Evolutionary conservation across 2,888 invertebrate genomes (phyloP), one percentile per base, ranked within the genome.

Genomic region (Tuta absoluta): DNA sequence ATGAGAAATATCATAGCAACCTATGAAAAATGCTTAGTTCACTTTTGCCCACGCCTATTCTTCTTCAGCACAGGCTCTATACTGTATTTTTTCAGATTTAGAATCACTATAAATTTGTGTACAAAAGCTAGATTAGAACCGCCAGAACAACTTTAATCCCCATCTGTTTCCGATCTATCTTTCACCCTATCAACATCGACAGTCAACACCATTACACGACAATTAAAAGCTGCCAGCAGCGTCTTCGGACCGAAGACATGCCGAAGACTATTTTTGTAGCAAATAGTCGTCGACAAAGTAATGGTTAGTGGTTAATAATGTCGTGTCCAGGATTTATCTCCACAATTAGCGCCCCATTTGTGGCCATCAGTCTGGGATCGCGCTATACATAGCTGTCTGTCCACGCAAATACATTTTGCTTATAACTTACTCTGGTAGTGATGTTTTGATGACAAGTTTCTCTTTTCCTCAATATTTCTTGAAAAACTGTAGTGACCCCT

Each of bases 311-410:
- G 63, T 60, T 63, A 68, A 65, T 65, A 48, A 23, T 53, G 51
- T 23, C 21, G 23, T 21, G 21, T 57, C 48, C 28, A 57, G 49
- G 67, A 72, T 70, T 70, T 68, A 70, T 66, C 63, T 49, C 59
- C 49, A 63, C 65, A 69, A 69, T 68, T 69, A 69, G 64, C 59
- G 63, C 64, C 63, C 65, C 67, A 71, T 70, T 70, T 68, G 66
- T 57, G 62, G 60, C 58, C 61, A 67, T 65, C 65, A 66, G 70
- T 66, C 68, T 17, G 60, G 64, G 65, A 65, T 62, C 66, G 63
- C 48, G 63, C 63, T 65, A 23, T 62, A 62, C 57, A 57, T 65
- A 60, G 38, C 21, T 23, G 17, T 21, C 51, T 37, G 28, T 38
- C 62, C 21, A 2, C 62, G 12, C n/a, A 57, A 38, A 63, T 63